Evolutionary conservation across 2,113 vertebrate species (phyloP), one percentile per base, ranked within the genome.

Genomic region (Patagioenas fasciata): DNA sequence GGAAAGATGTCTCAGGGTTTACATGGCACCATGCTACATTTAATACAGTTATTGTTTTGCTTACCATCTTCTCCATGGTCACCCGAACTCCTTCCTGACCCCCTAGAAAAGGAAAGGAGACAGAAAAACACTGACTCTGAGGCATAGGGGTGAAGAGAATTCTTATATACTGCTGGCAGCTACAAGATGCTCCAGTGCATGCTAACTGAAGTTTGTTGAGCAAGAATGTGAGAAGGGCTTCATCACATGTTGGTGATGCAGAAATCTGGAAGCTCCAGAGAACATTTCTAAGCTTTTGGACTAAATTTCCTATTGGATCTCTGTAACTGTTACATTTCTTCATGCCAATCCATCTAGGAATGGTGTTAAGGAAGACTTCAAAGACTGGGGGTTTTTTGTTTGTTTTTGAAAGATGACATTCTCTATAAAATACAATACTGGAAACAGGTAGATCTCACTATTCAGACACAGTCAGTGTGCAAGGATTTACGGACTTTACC

Each of bases 41-140:
- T 17, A 67, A 32, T 44, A 56, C 23, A 67, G 9, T 40, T 28
- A 13, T 29, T 16, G 86, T 47, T 85, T 53, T 56, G 29, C 97
- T 96, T 96, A 97, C 97, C 97, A n/a, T 96, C 93, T 91, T 95
- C 97, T 87, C 67, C 85, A 34, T 12, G 72, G 81, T 96, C 97
- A 89, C 64, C 56, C 0, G 14, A 66, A 93, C 26, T 93, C 69
- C 51, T 95, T 58, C 87, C 89, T n/a, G 94, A 69, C 31, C 24
- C 95, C 85, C 93, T 96, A 78, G 42, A 91, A 91, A 72, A 90
- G 13, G 48, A 94, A 67, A 88, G 11, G 28, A n/a, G 48, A 17
- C n/a, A 74, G 64, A 91, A 92, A 78, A 81, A 67, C 85, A 89
- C 20, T 62, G 64, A 88, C 40, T 70, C 38, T 42, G 77, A 93